phyloP scores from a whole-genome alignment of 2,888 invertebrate genomes.

The Anaspis maculata region DNA sequence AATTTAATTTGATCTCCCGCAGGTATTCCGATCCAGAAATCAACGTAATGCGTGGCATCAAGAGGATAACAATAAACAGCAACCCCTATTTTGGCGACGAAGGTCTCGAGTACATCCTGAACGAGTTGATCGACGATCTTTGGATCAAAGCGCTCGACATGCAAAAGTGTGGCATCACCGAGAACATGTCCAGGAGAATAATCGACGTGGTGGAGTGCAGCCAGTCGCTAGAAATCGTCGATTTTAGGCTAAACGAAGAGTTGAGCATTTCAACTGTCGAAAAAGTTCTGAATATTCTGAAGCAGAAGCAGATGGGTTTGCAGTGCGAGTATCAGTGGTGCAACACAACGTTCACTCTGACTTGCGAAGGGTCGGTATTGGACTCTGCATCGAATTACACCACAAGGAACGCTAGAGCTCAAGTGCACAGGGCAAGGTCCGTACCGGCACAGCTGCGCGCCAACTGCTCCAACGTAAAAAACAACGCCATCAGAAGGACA shows the following conservation, averaged over 20 bases:
- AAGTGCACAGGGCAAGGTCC: slow-evolving; percentile 28
- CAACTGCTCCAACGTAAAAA: slow-evolving; percentile 14
- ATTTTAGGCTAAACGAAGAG: slow-evolving; percentile 53
- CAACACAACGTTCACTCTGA: slow-evolving; percentile 24
- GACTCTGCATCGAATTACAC: slow-evolving; percentile 23
- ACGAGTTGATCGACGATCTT: slow-evolving; percentile 65
- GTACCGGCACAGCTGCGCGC: slow-evolving; percentile 24
- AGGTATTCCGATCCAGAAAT: slow-evolving; percentile 67
- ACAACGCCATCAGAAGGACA: slow-evolving; percentile 20
- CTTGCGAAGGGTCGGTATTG: slow-evolving; percentile 21
- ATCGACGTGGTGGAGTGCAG: slow-evolving; percentile 56
- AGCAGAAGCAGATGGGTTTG: slow-evolving; percentile 29
- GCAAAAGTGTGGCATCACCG: slow-evolving; percentile 66
- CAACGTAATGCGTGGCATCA: slow-evolving; percentile 64
- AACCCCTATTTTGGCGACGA: slow-evolving; percentile 61
- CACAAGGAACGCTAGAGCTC: slow-evolving; percentile 5
- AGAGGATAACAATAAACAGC: slow-evolving; percentile 59
- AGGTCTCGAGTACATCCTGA: slow-evolving; percentile 53
- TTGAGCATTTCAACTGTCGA: slow-evolving; percentile 29
- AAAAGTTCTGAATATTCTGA: slow-evolving; percentile 32
- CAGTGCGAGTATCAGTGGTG: slow-evolving; percentile 38
- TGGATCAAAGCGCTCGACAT: slow-evolving; percentile 76
- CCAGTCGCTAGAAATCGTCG: slow-evolving; percentile 58
- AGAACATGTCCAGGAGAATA: slow-evolving; percentile 49
- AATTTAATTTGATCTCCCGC: too few species aligned